phyloP scores from a whole-genome alignment of 2,888 invertebrate species.

The Dynastes maya region DNA sequence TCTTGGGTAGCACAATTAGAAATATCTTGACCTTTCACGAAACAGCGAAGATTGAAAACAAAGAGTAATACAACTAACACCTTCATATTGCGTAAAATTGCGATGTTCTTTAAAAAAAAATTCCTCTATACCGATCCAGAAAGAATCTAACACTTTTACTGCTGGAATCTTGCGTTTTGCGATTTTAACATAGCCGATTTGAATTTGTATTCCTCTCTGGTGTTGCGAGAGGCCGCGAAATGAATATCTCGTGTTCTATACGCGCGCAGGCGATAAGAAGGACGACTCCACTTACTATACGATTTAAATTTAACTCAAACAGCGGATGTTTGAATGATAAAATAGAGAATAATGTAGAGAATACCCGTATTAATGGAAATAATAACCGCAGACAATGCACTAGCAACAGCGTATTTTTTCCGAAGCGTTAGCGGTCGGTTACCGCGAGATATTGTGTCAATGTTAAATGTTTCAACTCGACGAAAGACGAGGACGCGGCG shows the following conservation, averaged over 20 bases:
- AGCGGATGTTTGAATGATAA: slow-evolving; percentile 37
- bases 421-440: no score
- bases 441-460: no score
- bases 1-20: slow-evolving; percentile 52
- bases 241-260: neutral
- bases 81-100: neutral
- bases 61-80: neutral
- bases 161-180: no score
- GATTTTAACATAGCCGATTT: neutral
- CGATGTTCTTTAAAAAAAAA: no score
- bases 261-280: no score
- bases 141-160: no score
- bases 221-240: neutral
- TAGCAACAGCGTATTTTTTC: neutral
- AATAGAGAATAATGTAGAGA: neutral
- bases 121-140: no score
- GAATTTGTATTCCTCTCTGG: neutral
- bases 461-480: neutral
- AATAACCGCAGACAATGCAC: no score
- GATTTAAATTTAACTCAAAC: slow-evolving; percentile 32
- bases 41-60: slow-evolving; percentile 9
- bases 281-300: no score
- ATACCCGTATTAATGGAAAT: no score
- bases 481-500: neutral
- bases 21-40: slow-evolving; percentile 25